Evolutionary conservation across 2,113 vertebrate genomes (phyloP).

Genomic region (Oenanthe oenanthe): DNA sequence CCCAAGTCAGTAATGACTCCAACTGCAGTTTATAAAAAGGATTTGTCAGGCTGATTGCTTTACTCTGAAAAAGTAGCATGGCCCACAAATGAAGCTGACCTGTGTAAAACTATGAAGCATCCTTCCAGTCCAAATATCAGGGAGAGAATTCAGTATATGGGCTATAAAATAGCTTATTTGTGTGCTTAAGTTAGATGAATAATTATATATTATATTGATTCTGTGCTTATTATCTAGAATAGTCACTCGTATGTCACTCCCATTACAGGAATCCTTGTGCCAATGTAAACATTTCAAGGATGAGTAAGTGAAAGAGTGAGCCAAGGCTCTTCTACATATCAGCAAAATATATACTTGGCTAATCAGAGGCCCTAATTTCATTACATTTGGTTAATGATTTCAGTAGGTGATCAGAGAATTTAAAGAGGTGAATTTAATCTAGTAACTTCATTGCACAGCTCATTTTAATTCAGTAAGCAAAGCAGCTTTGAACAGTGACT

Average conservation of each 20-base stretch:
- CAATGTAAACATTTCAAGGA: not conserved
- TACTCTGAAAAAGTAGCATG: not conserved
- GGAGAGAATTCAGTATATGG: not conserved
- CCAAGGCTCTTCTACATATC: not conserved
- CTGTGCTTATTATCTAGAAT: not conserved
- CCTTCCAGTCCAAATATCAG: not conserved
- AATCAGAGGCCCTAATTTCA: not conserved
- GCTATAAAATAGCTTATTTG: not conserved
- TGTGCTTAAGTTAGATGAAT: not conserved
- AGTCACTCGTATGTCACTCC: not conserved
- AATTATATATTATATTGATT: not conserved
- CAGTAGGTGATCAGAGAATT: not conserved
- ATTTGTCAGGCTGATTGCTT: not conserved
- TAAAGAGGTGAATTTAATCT: not conserved
- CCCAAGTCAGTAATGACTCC: not conserved
- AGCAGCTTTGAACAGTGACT: not conserved
- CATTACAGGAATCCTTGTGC: not conserved
- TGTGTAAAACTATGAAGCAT: not conserved
- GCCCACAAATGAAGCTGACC: not conserved
- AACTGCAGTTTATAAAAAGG: not conserved
- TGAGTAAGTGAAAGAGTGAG: not conserved
- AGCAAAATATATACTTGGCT: not conserved
- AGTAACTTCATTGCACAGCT: not conserved
- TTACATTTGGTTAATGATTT: not conserved
- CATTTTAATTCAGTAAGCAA: conserved; percentile 1